A percentile compares a stretch with the other conserved stretches of the same genome.
phyloP scores from a whole-genome alignment of 2,888 invertebrate species.

The Ochropacha duplaris region DNA sequence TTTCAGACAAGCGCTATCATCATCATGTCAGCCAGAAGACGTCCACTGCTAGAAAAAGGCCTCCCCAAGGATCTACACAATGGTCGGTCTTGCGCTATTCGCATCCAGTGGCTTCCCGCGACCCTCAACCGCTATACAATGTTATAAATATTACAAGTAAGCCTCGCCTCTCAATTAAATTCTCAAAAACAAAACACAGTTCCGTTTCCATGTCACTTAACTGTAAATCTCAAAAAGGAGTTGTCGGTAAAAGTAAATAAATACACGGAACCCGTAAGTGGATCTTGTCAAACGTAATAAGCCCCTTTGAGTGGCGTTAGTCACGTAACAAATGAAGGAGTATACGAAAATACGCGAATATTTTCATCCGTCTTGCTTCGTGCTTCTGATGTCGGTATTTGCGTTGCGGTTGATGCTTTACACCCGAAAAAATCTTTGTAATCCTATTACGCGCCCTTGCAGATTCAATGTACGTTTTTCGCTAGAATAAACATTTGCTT shows the following conservation, averaged over 20 bases:
- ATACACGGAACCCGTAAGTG: conserved; percentile 10
- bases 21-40: too few species aligned
- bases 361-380: conserved; percentile 49
- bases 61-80: too few species aligned
- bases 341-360: conserved; percentile 38
- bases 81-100: too few species aligned
- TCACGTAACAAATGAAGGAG: conserved; percentile 50
- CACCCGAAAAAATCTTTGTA: neutral
- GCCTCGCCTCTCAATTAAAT: too few species aligned
- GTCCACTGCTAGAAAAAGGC: too few species aligned
- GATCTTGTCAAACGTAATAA: conserved; percentile 32
- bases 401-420: conserved; percentile 19
- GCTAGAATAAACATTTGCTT: neutral
- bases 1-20: too few species aligned
- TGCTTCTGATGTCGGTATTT: conserved; percentile 56
- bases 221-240: conserved; percentile 1
- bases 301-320: conserved; percentile 33
- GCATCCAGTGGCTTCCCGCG: too few species aligned
- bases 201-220: neutral
- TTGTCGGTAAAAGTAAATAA: conserved; percentile 12
- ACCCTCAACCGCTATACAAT: too few species aligned
- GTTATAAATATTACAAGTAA: too few species aligned
- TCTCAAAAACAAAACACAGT: neutral
- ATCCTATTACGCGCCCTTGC: neutral
- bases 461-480: neutral